Evolutionary conservation across 2,888 invertebrate species (phyloP).

Genomic region (Lucinisca nassula): DNA sequence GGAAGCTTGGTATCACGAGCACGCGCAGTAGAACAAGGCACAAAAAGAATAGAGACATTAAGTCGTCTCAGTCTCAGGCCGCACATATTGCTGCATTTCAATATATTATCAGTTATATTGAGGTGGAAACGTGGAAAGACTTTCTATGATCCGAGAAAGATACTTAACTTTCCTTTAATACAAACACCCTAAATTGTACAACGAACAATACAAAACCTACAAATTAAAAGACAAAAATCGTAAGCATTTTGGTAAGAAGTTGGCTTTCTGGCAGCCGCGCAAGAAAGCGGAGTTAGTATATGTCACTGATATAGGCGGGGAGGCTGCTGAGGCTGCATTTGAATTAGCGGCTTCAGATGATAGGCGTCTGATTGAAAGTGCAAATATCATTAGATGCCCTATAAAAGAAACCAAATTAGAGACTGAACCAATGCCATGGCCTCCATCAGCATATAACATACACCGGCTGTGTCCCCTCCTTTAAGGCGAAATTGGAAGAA

Average conservation of each 20-base stretch:
- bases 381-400: constrained; percentile 42
- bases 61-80: not conserved
- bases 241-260: constrained; percentile 30
- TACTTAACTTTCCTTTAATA: constrained; percentile 21
- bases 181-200: constrained; percentile 32
- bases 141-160: constrained; percentile 36
- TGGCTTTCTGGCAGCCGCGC: constrained; percentile 56
- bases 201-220: constrained; percentile 55
- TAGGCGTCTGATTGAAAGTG: constrained; percentile 39
- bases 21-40: constrained; percentile 23
- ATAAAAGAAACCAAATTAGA: constrained; percentile 11
- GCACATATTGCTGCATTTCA: not conserved
- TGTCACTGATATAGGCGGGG: constrained; percentile 35
- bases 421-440: not conserved
- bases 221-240: constrained; percentile 50
- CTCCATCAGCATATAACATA: not conserved
- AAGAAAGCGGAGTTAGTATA: constrained; percentile 45
- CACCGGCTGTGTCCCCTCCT: too few relatives aligned
- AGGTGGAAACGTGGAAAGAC: not conserved
- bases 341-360: constrained; percentile 58
- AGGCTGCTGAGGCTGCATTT: constrained; percentile 60
- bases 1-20: constrained; percentile 34
- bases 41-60: not conserved
- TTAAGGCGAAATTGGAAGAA: too few relatives aligned
- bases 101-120: not conserved